phyloP scores from a whole-genome alignment of 2,888 invertebrate genomes.

The Xylocampa areola region DNA sequence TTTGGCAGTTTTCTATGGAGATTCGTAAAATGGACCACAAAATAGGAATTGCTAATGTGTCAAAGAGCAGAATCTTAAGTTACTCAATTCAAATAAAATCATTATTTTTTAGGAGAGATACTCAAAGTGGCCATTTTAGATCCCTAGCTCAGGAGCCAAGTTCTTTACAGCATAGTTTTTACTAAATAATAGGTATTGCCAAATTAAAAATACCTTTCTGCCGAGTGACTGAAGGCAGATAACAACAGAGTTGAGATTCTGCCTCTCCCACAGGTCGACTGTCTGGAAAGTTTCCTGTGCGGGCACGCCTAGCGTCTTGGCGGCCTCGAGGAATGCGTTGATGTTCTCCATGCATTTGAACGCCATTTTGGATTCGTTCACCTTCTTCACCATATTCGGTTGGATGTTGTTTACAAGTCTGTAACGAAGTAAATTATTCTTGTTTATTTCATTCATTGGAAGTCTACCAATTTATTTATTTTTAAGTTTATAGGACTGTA shows the following conservation, averaged over 20 bases:
- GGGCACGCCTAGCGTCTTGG: slow-evolving; percentile 96
- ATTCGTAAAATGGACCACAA: no score
- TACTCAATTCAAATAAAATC: no score
- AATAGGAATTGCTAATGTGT: no score
- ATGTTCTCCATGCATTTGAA: slow-evolving; percentile 99
- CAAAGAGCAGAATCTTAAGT: no score
- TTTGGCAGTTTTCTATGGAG: no score
- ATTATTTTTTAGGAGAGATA: no score
- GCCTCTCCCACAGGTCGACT: slow-evolving; percentile 98
- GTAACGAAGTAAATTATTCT: slow-evolving; percentile 56
- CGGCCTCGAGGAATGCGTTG: slow-evolving; percentile 96
- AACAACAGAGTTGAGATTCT: slow-evolving; percentile 98
- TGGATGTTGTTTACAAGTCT: slow-evolving; percentile 96
- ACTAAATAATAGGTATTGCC: not conserved
- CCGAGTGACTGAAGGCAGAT: slow-evolving; percentile 98
- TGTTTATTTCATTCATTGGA: not conserved
- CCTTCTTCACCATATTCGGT: slow-evolving; percentile 96
- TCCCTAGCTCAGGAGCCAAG: no score
- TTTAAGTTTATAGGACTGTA: no score
- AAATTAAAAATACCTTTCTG: slow-evolving; percentile 92
- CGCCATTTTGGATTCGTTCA: slow-evolving; percentile 97
- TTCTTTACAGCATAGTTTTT: no score
- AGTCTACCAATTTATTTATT: no score
- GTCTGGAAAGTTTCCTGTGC: slow-evolving; percentile 99
- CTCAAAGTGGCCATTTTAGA: no score